phyloP scores from a whole-genome alignment of 2,797 vertebrate species.

The Brotula barbata region DNA sequence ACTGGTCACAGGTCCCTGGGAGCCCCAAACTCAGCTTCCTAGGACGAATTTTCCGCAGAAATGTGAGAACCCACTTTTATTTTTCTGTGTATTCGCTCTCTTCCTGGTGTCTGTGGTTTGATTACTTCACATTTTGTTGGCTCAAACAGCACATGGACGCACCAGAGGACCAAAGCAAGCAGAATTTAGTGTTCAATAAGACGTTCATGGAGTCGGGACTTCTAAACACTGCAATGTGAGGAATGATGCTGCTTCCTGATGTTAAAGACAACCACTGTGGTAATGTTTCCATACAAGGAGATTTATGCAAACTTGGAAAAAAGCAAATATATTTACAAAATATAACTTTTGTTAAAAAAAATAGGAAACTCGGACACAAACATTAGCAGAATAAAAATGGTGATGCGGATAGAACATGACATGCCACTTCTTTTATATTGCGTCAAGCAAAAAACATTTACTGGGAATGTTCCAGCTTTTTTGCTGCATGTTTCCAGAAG shows the following conservation, averaged over 20 bases:
- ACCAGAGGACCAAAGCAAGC: not conserved
- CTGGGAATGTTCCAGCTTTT: no score
- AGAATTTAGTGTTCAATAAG: not conserved
- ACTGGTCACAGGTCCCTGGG: constrained; percentile 56
- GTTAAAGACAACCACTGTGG: no score
- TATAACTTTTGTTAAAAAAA: no score
- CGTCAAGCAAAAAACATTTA: no score
- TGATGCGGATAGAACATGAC: no score
- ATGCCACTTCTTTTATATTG: no score
- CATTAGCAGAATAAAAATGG: no score
- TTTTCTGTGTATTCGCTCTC: not conserved
- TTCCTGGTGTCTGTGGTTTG: not conserved
- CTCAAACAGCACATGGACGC: constrained; percentile 14
- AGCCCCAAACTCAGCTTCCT: constrained; percentile 73
- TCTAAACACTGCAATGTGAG: constrained; percentile 18
- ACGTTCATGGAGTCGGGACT: constrained; percentile 18
- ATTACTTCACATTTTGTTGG: not conserved
- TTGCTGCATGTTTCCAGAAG: no score
- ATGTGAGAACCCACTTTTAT: constrained; percentile 60
- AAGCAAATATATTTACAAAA: no score
- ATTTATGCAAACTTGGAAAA: no score
- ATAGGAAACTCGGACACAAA: no score
- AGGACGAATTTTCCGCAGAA: constrained; percentile 76
- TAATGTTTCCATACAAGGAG: no score
- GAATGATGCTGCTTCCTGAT: not conserved